Percentiles rank a stretch among this genome's conserved stretches.
phyloP scores from a whole-genome alignment of 2,797 vertebrate genomes.

The Microctenopoma stevenorrisi region DNA sequence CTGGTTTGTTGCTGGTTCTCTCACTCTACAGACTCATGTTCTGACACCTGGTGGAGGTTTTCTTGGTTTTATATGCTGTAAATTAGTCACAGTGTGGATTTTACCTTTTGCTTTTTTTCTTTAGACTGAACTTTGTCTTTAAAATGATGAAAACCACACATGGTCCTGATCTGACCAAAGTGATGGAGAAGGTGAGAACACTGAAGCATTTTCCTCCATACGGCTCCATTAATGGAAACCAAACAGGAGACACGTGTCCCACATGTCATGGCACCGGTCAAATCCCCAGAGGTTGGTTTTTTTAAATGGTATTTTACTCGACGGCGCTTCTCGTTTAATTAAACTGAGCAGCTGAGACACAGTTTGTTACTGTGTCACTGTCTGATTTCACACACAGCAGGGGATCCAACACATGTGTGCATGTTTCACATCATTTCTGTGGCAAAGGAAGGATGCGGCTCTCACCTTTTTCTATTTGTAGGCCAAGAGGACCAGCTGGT shows the following conservation, averaged over 20 bases:
- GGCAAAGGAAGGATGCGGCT: not conserved
- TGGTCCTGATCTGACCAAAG: constrained; percentile 14
- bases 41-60: not conserved
- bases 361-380: no score
- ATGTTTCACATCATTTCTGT: constrained; percentile 22
- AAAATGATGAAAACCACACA: constrained; percentile 13
- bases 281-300: constrained; percentile 84
- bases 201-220: constrained; percentile 70
- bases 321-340: no score
- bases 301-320: not conserved
- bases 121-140: constrained; percentile 18
- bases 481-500: constrained; percentile 89
- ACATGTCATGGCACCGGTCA: constrained; percentile 88
- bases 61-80: not conserved
- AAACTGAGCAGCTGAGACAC: no score
- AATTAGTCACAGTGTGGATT: not conserved
- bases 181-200: constrained; percentile 39
- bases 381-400: constrained; percentile 20
- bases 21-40: constrained; percentile 29
- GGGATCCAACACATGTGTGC: not conserved
- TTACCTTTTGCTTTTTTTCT: not conserved
- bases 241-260: constrained; percentile 80
- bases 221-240: constrained; percentile 53
- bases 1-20: not conserved
- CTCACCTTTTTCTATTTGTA: constrained; percentile 51